Evolutionary conservation across 2,113 vertebrate genomes (phyloP), one percentile per base, ranked within the genome.

Genomic region (Boulengeromyrus knoepffleri): DNA sequence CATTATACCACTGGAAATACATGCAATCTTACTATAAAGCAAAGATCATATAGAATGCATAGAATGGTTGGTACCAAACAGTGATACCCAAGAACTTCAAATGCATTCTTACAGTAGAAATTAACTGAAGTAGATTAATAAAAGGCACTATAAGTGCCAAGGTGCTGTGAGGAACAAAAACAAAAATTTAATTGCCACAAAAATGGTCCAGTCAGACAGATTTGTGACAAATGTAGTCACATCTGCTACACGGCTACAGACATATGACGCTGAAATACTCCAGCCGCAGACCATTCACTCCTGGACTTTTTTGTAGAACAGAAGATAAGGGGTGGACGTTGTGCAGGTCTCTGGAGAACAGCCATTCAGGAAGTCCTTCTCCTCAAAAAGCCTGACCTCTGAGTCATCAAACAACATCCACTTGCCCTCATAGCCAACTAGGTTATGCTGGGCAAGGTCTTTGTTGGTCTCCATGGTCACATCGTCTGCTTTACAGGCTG

Each of bases 341-440:
- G 97, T 97, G 9, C 96, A 96, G 0, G 96, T 97, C 2, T 97
- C 95, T 0, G 98, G 98, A 53, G 97, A 99, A 90, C 99, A 98
- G 45, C 97, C 96, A 93, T 95, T 97, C 90, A 99, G 92, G 84
- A 99, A 99, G 89, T 99, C 97, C 70, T 97, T 97, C 94, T 99
- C 98, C 91, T 99, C 97, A 6, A 96, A 98, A 87, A 99, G 94
- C 92, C 97, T 98, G 92, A 99, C 99, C 92, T 99, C 98, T 0
- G 98, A 99, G 91, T 99, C 98, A 36, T 99, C 98, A 19, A 99
- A 99, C 89, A 99, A 96, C 95, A 99, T 90, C 99, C 99, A 99
- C 90, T 99, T 99, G 0, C 97, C 98, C 92, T 99, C 97, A 2
- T 97, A 99, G 88, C 97, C 95, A 66, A 95, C 95, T 39, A 99